phyloP scores from a whole-genome alignment of 2,113 vertebrate genomes.

The Oostethus manadensis region DNA sequence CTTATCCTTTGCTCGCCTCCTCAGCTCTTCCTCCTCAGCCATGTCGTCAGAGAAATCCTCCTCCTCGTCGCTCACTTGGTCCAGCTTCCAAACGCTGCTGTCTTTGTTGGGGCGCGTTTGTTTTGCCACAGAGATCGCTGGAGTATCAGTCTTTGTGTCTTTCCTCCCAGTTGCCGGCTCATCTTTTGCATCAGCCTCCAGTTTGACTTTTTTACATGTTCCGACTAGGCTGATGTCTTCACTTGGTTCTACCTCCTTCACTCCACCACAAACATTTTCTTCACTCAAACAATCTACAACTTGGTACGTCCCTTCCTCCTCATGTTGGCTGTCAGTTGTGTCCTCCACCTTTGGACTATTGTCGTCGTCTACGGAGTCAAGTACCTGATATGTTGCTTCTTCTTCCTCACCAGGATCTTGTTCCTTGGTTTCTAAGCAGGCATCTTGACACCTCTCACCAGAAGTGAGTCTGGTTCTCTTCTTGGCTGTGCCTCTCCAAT shows the following conservation, averaged over 20 bases:
- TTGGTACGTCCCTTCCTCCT: constrained; percentile 20
- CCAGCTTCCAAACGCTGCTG: constrained; percentile 68
- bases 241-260: neutral
- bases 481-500: neutral
- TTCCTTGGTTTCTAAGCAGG: neutral
- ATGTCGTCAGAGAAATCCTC: constrained; percentile 75
- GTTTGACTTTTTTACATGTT: neutral
- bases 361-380: constrained; percentile 52
- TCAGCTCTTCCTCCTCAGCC: constrained; percentile 66
- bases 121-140: neutral
- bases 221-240: too few species aligned
- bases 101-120: neutral
- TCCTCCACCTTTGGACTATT: neutral
- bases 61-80: constrained; percentile 84
- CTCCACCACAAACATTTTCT: neutral
- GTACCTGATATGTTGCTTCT: constrained; percentile 32
- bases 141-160: neutral
- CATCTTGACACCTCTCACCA: too few species aligned
- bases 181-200: neutral
- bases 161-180: too few species aligned
- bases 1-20: constrained; percentile 14
- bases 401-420: constrained; percentile 1
- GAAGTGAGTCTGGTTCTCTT: neutral
- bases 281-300: constrained; percentile 35
- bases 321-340: neutral